Conservation (phyloP, 2,113 vertebrate species). For the Copsychus sechellarum region DNA sequence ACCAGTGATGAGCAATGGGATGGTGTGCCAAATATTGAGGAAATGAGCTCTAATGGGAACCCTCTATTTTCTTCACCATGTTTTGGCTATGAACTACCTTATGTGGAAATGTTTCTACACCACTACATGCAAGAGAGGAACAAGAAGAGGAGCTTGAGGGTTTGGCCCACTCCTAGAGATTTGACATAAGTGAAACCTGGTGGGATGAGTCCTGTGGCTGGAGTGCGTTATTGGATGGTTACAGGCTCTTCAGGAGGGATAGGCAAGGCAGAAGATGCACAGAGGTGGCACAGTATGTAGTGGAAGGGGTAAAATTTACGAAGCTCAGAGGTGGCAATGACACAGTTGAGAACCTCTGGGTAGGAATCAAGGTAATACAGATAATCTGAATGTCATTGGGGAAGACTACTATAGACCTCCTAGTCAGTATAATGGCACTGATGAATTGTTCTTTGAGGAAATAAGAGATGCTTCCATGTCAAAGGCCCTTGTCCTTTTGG, state of each 20-base stretch:
- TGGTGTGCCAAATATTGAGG: not conserved
- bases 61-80: not conserved
- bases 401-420: not conserved
- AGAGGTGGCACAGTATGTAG: too few relatives aligned
- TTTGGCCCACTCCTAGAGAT: not conserved
- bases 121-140: not conserved
- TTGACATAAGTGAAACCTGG: not conserved
- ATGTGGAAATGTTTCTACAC: not conserved
- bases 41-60: not conserved
- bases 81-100: not conserved
- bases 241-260: not conserved
- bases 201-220: not conserved
- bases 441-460: not conserved
- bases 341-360: not conserved
- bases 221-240: not conserved
- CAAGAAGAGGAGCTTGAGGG: not conserved
- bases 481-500: not conserved
- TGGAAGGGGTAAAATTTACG: not conserved
- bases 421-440: not conserved
- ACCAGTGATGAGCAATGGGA: not conserved
- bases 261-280: not conserved
- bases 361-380: not conserved
- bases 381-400: not conserved
- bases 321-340: not conserved
- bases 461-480: not conserved